Percentiles rank a stretch among this genome's conserved stretches.
Evolutionary conservation across 2,888 invertebrate genomes (phyloP).

Genomic region (Blastobasis adustella): DNA sequence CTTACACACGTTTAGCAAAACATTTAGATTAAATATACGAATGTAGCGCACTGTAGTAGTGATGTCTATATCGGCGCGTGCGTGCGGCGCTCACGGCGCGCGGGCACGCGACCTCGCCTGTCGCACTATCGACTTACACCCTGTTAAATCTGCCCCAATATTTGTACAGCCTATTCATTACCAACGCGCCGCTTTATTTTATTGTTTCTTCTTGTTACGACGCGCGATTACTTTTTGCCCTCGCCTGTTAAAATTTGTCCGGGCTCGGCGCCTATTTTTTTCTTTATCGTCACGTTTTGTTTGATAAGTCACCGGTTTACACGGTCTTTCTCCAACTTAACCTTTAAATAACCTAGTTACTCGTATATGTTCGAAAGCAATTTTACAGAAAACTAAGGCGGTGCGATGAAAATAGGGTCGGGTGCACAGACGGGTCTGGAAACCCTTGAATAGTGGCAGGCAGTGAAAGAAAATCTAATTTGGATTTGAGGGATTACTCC

Average conservation of each 20-base stretch:
- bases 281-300: background rate
- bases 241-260: conserved; percentile 48
- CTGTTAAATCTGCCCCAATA: conserved; percentile 67
- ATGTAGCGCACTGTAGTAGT: conserved; percentile 39
- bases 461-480: conserved; percentile 72
- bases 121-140: conserved; percentile 66
- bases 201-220: conserved; percentile 53
- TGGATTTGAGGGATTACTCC: conserved; percentile 71
- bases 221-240: conserved; percentile 31
- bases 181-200: conserved; percentile 52
- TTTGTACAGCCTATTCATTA: conserved; percentile 69
- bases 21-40: conserved; percentile 30
- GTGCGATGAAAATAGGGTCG: conserved; percentile 41
- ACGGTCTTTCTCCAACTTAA: background rate
- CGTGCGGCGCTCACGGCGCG: conserved; percentile 35
- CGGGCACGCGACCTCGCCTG: conserved; percentile 63
- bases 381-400: conserved; percentile 31
- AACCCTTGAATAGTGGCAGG: conserved; percentile 63
- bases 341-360: background rate
- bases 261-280: background rate
- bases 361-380: conserved; percentile 33
- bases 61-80: conserved; percentile 55
- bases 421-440: conserved; percentile 31
- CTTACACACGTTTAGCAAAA: conserved; percentile 17
- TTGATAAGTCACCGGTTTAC: background rate